These are phyloP conservation scores for Sicus ferrugineus DNA, from an alignment of 2,888 invertebrate species.

Conservation along the genomic window DNA sequence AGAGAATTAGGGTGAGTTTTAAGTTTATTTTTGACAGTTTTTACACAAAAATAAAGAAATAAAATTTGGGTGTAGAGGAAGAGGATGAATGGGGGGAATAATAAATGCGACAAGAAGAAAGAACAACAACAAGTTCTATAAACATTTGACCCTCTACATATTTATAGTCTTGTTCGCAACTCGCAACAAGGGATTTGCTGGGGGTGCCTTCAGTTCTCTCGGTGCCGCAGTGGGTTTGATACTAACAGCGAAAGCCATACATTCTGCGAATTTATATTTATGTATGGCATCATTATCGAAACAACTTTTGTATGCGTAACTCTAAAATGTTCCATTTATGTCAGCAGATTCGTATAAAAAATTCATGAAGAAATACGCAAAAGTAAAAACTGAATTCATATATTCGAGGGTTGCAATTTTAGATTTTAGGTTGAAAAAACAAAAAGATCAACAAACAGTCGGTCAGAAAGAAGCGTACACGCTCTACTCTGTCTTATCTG, in stretches of 20 bases:
- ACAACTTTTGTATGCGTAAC: conserved; percentile 14
- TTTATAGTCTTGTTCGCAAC: conserved; percentile 33
- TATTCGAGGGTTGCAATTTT: conserved; percentile 21
- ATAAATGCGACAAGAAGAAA: conserved; percentile 1
- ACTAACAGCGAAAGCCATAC: background rate
- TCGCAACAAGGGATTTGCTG: background rate
- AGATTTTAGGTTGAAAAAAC: background rate
- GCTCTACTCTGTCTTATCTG: too few relatives aligned
- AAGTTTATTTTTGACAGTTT: conserved; percentile 33
- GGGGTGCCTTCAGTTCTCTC: background rate
- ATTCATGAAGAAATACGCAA: conserved; percentile 2
- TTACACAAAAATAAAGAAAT: conserved; percentile 28
- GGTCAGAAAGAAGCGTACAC: too few relatives aligned
- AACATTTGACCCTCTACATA: conserved; percentile 32
- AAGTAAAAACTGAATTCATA: conserved; percentile 13
- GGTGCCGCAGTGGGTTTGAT: background rate
- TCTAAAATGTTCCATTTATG: conserved; percentile 22
- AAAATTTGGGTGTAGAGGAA: background rate
- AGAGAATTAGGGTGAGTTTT: conserved; percentile 26
- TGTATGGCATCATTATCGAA: conserved; percentile 31
- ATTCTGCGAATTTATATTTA: conserved; percentile 27
- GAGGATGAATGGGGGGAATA: background rate
- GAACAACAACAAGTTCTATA: conserved; percentile 4
- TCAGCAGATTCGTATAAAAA: conserved; percentile 26
- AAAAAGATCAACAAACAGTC: background rate